Percentiles rank a stretch among this genome's conserved stretches.
Conservation (phyloP, 53 echinoderm and acorn worm genomes). For the Henricia sp. region DNA sequence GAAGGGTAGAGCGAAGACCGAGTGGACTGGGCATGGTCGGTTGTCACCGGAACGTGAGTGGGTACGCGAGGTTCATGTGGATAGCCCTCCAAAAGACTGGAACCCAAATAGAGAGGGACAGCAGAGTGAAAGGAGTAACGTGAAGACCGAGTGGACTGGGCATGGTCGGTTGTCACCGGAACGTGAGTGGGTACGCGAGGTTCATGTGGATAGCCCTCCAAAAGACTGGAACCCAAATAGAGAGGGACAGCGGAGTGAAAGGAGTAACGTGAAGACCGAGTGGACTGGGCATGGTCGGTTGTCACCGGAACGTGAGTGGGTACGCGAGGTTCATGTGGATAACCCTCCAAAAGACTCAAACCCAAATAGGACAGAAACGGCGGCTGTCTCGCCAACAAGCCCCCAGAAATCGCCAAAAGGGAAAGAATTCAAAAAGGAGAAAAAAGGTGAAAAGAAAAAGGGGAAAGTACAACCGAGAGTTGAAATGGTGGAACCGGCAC, state of each 20-base stretch:
- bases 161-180: no score
- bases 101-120: no score
- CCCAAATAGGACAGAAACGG: neutral
- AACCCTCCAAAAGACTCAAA: conserved; percentile 38
- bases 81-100: neutral
- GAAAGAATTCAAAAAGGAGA: conserved; percentile 67
- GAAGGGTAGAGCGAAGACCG: neutral
- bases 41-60: neutral
- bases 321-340: conserved; percentile 32
- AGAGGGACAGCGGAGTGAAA: no score
- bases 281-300: no score
- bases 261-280: no score
- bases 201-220: neutral
- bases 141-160: no score
- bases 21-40: neutral
- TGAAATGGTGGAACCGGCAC: neutral
- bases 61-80: neutral
- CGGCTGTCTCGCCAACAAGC: neutral
- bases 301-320: neutral
- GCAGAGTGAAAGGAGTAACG: no score
- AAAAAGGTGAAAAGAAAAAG: conserved; percentile 65
- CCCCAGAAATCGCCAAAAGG: conserved; percentile 30
- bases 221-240: no score
- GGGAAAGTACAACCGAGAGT: conserved; percentile 53
- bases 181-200: neutral